phyloP scores from a whole-genome alignment of 2,797 vertebrate genomes.

The Tadarida brasiliensis region DNA sequence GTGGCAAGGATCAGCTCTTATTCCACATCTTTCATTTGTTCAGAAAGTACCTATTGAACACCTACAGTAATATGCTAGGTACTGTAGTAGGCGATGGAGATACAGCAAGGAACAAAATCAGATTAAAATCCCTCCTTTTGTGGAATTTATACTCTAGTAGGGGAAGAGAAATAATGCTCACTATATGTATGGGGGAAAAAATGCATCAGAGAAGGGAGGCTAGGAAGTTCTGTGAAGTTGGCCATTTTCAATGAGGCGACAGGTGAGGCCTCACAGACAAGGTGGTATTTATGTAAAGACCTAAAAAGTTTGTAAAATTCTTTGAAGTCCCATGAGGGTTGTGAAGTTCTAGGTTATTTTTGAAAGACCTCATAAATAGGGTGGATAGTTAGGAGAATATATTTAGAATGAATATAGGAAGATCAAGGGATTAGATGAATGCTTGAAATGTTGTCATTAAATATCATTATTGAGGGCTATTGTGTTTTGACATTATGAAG shows the following conservation, averaged over 20 bases:
- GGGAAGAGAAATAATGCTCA: not conserved
- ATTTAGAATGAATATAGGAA: constrained; percentile 22
- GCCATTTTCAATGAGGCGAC: not conserved
- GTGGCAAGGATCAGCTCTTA: not conserved
- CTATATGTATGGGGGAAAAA: constrained; percentile 8
- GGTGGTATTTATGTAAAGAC: not conserved
- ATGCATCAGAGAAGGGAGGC: not conserved
- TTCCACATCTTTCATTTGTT: not conserved
- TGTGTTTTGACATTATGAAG: not conserved
- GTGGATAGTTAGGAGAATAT: not conserved
- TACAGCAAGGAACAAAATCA: constrained; percentile 20
- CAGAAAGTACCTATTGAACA: not conserved
- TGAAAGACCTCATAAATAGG: constrained; percentile 33
- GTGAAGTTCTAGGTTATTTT: not conserved
- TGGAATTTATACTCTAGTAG: not conserved
- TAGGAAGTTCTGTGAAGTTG: not conserved
- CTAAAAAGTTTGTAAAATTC: not conserved
- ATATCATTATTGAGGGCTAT: not conserved
- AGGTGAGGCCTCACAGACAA: not conserved
- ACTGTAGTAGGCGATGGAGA: not conserved
- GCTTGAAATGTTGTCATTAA: not conserved
- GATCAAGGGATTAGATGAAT: not conserved
- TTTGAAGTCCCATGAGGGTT: constrained; percentile 35
- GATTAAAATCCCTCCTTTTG: not conserved
- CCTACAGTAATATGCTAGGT: not conserved